phyloP scores from a whole-genome alignment of 2,113 vertebrate genomes.

The Amazona guildingii region DNA sequence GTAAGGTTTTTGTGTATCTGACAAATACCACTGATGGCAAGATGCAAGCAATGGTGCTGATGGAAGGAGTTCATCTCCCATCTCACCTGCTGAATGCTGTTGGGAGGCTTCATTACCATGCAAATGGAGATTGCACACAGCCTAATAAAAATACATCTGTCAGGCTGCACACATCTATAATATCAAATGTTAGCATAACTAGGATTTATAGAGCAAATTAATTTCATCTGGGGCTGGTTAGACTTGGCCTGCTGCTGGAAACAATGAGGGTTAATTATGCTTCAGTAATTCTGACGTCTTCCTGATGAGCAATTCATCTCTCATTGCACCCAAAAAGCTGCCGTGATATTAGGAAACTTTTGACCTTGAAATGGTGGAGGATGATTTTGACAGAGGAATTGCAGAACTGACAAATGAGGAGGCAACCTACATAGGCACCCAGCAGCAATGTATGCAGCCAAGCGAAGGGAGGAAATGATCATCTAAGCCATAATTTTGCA shows the following conservation, averaged over 20 bases:
- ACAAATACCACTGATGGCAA: not conserved
- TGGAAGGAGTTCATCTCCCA: not conserved
- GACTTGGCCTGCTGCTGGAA: not conserved
- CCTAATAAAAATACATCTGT: conserved; percentile 31
- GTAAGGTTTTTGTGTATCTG: not conserved
- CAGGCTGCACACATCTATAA: not conserved
- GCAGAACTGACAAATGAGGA: not conserved
- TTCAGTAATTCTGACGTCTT: not conserved
- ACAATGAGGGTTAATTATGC: conserved; percentile 6
- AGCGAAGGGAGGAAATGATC: not conserved
- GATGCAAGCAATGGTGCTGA: not conserved
- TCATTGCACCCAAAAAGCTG: not conserved
- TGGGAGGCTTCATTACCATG: conserved; percentile 33
- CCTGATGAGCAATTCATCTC: not conserved
- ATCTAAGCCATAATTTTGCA: not conserved
- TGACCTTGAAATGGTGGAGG: not conserved
- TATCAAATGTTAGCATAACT: not conserved
- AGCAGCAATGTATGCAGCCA: not conserved
- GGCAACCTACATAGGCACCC: not conserved
- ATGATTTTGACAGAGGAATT: not conserved
- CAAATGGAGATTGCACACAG: conserved; percentile 13
- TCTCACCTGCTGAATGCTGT: conserved; percentile 8
- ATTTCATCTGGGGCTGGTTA: not conserved
- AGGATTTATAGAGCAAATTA: not conserved
- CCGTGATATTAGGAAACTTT: not conserved